Conservation (phyloP, 1,140 invertebrate genomes). For the Pogonus chalceus region DNA sequence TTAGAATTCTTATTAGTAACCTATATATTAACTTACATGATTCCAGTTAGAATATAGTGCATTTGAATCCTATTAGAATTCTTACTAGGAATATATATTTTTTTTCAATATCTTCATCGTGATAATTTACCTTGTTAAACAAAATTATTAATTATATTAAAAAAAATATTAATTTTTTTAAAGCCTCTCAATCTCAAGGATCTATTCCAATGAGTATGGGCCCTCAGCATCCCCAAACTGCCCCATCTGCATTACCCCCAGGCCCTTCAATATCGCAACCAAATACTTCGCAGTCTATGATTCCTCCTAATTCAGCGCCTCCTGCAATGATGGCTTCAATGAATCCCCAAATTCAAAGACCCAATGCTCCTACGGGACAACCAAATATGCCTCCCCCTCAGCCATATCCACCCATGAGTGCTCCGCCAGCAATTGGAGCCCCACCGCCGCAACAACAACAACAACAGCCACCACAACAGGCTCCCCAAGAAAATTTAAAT, state of each 20-base stretch:
- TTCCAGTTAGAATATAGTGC: too few relatives aligned
- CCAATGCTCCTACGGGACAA: constrained; percentile 19
- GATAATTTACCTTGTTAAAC: too few relatives aligned
- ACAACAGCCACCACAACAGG: constrained; percentile 30
- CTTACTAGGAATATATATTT: too few relatives aligned
- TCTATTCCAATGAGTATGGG: constrained; percentile 15
- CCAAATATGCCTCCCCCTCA: constrained; percentile 26
- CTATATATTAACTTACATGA: too few relatives aligned
- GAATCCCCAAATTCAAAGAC: not conserved
- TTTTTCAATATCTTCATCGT: too few relatives aligned
- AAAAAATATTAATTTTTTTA: not conserved
- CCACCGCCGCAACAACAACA: constrained; percentile 25
- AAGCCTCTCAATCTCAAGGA: constrained; percentile 15
- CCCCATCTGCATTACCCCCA: constrained; percentile 26
- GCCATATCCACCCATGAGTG: constrained; percentile 20
- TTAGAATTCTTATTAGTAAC: too few relatives aligned
- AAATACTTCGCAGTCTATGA: constrained; percentile 9
- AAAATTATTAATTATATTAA: too few relatives aligned
- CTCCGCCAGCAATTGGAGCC: constrained; percentile 18
- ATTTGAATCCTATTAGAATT: too few relatives aligned
- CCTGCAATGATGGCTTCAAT: not conserved
- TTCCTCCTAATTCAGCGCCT: not conserved
- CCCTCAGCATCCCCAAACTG: constrained; percentile 20
- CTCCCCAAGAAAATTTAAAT: constrained; percentile 23
- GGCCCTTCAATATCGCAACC: constrained; percentile 24